These are phyloP conservation scores for Eudasyphora cyanicolor DNA, from an alignment of 2,888 invertebrate species.

Conservation along the genomic window DNA sequence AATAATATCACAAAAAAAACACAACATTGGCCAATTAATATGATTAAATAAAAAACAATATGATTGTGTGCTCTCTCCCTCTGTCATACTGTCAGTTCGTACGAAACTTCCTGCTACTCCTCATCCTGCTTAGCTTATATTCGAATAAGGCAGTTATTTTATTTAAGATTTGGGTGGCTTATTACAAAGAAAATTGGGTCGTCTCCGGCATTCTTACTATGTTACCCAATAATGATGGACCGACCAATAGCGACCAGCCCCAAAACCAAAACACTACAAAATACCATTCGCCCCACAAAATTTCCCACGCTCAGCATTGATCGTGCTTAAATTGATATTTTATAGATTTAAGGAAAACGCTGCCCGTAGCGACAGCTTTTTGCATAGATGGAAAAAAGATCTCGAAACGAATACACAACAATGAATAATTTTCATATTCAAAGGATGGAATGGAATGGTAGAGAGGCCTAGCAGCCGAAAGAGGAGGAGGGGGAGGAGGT, in stretches of 20 bases:
- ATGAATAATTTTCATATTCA: conserved; percentile 38
- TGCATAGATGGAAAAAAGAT: conserved; percentile 30
- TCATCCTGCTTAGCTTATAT: no score
- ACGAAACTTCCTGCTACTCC: no score
- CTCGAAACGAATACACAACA: neutral
- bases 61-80: conserved; percentile 2
- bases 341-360: conserved; percentile 63
- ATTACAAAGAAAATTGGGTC: conserved; percentile 51
- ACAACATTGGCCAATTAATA: conserved; percentile 30
- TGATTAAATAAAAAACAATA: conserved; percentile 38
- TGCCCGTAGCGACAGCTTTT: conserved; percentile 62
- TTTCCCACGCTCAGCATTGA: conserved; percentile 65
- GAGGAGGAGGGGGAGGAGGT: neutral
- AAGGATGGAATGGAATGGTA: neutral
- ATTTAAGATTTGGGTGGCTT: neutral
- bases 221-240: conserved; percentile 35
- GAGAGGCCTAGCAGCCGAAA: conserved; percentile 53
- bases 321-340: conserved; percentile 67
- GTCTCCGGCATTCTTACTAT: conserved; percentile 30
- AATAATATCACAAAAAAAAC: conserved; percentile 13
- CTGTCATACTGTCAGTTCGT: neutral
- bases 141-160: neutral
- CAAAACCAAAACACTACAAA: no score
- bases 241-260: neutral
- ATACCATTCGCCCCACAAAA: conserved; percentile 50